Evolutionary conservation across 1,140 invertebrate species (phyloP), one percentile per base, ranked within the genome.

Genomic region (Aphaenogaster floridana): DNA sequence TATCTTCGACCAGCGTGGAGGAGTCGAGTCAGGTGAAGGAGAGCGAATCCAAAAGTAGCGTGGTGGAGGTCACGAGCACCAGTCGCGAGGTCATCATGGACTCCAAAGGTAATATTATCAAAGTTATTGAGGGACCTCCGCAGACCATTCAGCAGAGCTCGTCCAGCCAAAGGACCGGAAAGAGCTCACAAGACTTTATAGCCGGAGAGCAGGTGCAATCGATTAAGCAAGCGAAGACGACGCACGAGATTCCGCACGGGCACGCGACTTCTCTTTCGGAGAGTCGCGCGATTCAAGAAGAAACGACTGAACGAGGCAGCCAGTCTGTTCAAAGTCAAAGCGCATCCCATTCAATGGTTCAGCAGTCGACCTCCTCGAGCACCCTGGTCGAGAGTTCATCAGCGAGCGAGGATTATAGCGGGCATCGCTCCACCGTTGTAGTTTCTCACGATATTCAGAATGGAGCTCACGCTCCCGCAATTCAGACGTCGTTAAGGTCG

Each of bases 1-100:
- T 92, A 21, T 93, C 93, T 4, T 92, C 93, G 59, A 92, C 91
- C 57, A 94, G 92, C 71, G 89, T 94, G 15, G 88, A 94, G 71
- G 94, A 95, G 63, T 91, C 92, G 74, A 92, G 54, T 59, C 92
- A 91, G 71, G 76, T 91, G 5, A 69, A 80, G 13, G 91, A 94
- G 86, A 93, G 89, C 66, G 92, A 93, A 36, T 90, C 86, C 45
- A 91, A 86, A 11, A 94, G 89, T 71, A 94, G 91, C 83, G 74
- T 89, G 39, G 76, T 92, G 17, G 94, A 94, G 89, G 89, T 93
- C 42, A 94, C 89, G 28, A 94, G 91, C 79, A 88, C 89, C 0
- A 93, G 92, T 48, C 92, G 93, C 34, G 94, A 95, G 69, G 90
- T 93, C 1, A 76, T 95, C 59, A 91, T 94, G 87, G 94, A 95